A percentile compares a stretch with the other conserved stretches of the same genome.
Evolutionary conservation across 2,888 invertebrate genomes (phyloP).

Genomic region (Phengaris arion): DNA sequence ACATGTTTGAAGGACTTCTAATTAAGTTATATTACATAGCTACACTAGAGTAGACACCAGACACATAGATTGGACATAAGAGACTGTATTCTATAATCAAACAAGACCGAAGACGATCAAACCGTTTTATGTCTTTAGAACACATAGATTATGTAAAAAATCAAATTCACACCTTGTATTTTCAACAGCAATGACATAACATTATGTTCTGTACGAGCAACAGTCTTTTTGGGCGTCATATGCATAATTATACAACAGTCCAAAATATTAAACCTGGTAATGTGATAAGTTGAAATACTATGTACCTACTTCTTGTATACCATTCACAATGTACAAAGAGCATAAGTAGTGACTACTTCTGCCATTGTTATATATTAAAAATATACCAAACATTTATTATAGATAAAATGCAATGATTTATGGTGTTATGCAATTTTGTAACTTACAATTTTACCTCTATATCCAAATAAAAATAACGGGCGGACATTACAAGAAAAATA

Average conservation of each 20-base stretch:
- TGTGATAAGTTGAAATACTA: neutral
- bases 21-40: too few species aligned
- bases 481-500: slow-evolving; percentile 41
- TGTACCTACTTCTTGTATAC: neutral
- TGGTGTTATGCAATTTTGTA: slow-evolving; percentile 38
- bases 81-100: too few species aligned
- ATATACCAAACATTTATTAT: neutral
- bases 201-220: neutral
- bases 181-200: neutral
- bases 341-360: neutral
- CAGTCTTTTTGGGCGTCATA: neutral
- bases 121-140: neutral
- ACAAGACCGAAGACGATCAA: too few species aligned
- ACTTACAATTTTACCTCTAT: slow-evolving; percentile 57
- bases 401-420: slow-evolving; percentile 1
- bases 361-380: neutral
- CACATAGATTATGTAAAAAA: neutral
- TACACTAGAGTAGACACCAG: too few species aligned
- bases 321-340: neutral
- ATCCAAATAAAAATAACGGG: slow-evolving; percentile 56
- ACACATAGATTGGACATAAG: too few species aligned
- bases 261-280: neutral
- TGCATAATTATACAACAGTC: neutral
- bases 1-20: too few species aligned
- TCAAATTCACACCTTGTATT: neutral